These are phyloP conservation scores for Helicoverpa armigera DNA, from an alignment of 1,140 invertebrate genomes.

Conservation along the genomic window DNA sequence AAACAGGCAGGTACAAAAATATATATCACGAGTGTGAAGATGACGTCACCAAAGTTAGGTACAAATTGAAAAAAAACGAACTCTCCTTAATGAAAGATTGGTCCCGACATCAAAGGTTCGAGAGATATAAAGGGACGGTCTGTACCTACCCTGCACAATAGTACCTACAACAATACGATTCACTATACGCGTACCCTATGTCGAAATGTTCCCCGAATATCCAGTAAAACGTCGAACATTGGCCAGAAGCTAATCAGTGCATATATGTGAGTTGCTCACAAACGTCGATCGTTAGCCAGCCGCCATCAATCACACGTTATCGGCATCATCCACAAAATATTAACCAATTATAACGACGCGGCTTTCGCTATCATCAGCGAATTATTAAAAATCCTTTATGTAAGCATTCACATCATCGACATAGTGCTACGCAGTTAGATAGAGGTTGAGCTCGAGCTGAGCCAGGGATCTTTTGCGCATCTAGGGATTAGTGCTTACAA, in stretches of 20 bases:
- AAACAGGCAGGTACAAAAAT: not conserved
- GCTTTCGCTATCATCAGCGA: conserved; percentile 60
- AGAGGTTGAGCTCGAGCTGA: not conserved
- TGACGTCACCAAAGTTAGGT: conserved; percentile 6
- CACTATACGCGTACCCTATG: not conserved
- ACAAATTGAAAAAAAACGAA: conserved; percentile 11
- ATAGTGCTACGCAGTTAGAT: conserved; percentile 46
- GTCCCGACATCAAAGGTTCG: conserved; percentile 36
- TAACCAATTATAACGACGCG: conserved; percentile 75
- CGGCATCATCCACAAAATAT: conserved; percentile 77
- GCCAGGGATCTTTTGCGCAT: not conserved
- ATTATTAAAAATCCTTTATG: conserved; percentile 67
- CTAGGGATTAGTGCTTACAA: no score
- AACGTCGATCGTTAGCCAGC: conserved; percentile 65
- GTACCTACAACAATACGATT: conserved; percentile 25
- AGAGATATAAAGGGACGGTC: conserved; percentile 11
- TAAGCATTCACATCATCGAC: conserved; percentile 23
- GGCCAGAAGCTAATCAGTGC: conserved; percentile 49
- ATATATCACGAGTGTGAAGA: not conserved
- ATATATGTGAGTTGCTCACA: conserved; percentile 35
- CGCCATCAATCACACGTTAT: conserved; percentile 80
- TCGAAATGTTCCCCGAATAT: conserved; percentile 5
- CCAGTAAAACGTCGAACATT: conserved; percentile 15
- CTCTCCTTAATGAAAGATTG: conserved; percentile 26
- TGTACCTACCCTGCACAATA: not conserved